Evolutionary conservation across 2,888 invertebrate species (phyloP), one percentile per base, ranked within the genome.

Genomic region (Sinohyriopsis cumingii): DNA sequence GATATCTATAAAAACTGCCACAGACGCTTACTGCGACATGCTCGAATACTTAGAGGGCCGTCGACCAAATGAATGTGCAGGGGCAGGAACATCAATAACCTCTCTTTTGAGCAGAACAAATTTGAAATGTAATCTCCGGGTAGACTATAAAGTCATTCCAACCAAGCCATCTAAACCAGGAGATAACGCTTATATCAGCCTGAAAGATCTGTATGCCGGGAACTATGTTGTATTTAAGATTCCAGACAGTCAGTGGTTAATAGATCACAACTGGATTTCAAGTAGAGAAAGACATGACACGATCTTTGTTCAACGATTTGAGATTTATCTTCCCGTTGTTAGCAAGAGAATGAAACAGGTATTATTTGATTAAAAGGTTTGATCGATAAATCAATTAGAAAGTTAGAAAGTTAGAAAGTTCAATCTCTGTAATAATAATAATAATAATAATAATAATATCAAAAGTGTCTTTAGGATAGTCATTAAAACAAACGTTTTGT

Each of bases 231-330:
- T 22, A 24, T 63, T 63, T 53, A 53, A 63, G 20, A 24, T 63
- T 15, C 63, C 54, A 18, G 55, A 63, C 53, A 45, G 54, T 12
- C n/a, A 22, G 20, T 63, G 63, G 63, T 63, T 63, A 24, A 24
- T 63, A 18, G 24, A 63, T 22, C 20, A 22, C 20, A 7, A 25
- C 0, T 63, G 63, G 63, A 63, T 63, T 20, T 53, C 33, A 22
- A 24, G 53, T 3, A 28, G 1, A n/a, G 3, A 63, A 19, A 63
- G 22, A 1, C 15, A 24, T 22, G 54, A 63, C 5, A 53, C 63
- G n/a, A 54, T 63, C 5, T 63, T 63, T 45, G 63, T 63, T 15
- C 63, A 63, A n/a, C 12, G 63, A n/a, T 63, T 63, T 53, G 63
- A 63, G 53, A 24, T 63, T 9, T 63, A 28, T 19, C 33, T 63